These are phyloP conservation scores for Psittacara wagleri DNA, from an alignment of 2,113 vertebrate genomes.

Conservation along the genomic window DNA sequence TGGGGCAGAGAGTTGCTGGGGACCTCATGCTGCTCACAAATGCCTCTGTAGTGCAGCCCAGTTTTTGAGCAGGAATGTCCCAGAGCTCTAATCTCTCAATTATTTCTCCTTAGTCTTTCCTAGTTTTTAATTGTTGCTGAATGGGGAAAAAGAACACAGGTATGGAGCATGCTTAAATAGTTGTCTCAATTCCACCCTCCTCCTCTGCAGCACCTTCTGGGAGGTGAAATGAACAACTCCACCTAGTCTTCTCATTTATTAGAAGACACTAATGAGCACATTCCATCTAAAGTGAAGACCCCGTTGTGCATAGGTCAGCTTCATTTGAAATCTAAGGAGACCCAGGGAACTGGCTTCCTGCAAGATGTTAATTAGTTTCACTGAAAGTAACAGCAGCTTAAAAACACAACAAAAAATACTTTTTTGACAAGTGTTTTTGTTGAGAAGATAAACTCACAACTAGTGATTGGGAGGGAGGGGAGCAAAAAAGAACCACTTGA, in stretches of 20 bases:
- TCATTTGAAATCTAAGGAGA: slow-evolving; percentile 9
- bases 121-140: neutral
- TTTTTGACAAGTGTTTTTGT: neutral
- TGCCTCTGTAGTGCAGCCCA: neutral
- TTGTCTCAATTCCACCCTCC: neutral
- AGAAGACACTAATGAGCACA: neutral
- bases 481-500: slow-evolving; percentile 11
- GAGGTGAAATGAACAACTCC: neutral
- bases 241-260: neutral
- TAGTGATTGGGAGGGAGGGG: neutral
- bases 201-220: neutral
- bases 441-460: neutral
- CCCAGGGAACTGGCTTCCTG: neutral
- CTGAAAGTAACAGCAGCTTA: neutral
- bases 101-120: neutral
- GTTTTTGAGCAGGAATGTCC: neutral
- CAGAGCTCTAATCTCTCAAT: neutral
- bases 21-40: neutral
- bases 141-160: neutral
- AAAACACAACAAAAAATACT: neutral
- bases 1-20: neutral
- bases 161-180: neutral
- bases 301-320: slow-evolving; percentile 42
- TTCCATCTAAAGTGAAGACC: neutral
- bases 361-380: slow-evolving; percentile 34